These are phyloP conservation scores for Microtus montanus DNA, from an alignment of 2,113 vertebrate species.

Conservation along the genomic window DNA sequence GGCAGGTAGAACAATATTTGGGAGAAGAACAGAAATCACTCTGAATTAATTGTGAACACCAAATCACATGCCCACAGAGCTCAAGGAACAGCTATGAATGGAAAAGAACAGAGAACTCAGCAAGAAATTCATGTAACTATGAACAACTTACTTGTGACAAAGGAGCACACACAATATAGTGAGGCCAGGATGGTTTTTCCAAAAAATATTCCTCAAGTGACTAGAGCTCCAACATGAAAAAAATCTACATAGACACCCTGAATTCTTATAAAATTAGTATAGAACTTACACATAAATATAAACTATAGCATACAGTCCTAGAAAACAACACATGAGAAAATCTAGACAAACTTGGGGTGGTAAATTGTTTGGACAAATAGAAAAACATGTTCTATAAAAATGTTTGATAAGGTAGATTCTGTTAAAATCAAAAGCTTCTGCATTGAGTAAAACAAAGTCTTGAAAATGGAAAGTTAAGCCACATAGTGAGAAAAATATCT, in stretches of 20 bases:
- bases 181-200: background rate
- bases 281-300: background rate
- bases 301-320: background rate
- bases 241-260: background rate
- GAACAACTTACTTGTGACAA: background rate
- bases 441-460: background rate
- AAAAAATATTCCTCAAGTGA: background rate
- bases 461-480: background rate
- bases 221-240: background rate
- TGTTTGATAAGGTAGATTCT: background rate
- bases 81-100: background rate
- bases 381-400: background rate
- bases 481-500: background rate
- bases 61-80: background rate
- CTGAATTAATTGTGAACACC: background rate
- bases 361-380: background rate
- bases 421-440: background rate
- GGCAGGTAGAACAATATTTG: background rate
- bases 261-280: background rate
- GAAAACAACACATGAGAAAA: background rate
- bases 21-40: background rate
- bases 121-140: background rate
- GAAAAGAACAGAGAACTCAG: background rate
- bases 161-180: background rate
- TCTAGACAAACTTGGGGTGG: background rate